Percentiles rank a stretch among this genome's conserved stretches.
Evolutionary conservation across 2,113 vertebrate genomes (phyloP).

Genomic region (Heteronetta atricapilla): DNA sequence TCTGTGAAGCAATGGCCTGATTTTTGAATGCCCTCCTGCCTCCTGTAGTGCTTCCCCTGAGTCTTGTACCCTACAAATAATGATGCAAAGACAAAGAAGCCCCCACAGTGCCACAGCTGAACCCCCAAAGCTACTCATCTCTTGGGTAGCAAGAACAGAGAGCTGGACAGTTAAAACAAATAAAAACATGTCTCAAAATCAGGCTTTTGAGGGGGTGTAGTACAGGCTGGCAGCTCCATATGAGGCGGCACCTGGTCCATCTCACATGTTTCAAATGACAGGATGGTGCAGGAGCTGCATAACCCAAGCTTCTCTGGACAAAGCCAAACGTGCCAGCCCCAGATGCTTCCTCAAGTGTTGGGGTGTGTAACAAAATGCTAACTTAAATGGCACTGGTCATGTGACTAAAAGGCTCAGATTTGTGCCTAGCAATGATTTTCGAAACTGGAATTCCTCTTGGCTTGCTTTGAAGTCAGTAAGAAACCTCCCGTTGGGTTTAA

Average conservation of each 20-base stretch:
- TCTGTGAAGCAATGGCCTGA: accelerated
- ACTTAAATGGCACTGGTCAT: background rate
- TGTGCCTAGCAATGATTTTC: background rate
- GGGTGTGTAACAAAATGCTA: background rate
- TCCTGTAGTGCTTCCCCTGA: background rate
- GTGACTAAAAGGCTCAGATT: background rate
- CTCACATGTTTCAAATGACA: background rate
- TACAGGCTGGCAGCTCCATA: background rate
- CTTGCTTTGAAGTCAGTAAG: slow-evolving; percentile 35
- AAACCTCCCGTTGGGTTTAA: background rate
- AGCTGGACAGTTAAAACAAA: background rate
- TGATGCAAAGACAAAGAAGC: background rate
- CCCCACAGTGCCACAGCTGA: background rate
- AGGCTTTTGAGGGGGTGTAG: background rate
- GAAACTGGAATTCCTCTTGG: slow-evolving; percentile 6
- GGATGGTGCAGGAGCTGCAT: background rate
- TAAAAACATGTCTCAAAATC: background rate
- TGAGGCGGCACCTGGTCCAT: accelerated
- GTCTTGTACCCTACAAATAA: background rate
- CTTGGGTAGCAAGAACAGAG: background rate
- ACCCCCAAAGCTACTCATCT: background rate
- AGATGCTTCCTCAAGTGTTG: background rate
- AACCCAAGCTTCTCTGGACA: background rate
- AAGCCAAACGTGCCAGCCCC: background rate
- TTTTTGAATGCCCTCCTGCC: background rate